Evolutionary conservation across 2,113 vertebrate species (phyloP).

Genomic region (Percina caprodes): DNA sequence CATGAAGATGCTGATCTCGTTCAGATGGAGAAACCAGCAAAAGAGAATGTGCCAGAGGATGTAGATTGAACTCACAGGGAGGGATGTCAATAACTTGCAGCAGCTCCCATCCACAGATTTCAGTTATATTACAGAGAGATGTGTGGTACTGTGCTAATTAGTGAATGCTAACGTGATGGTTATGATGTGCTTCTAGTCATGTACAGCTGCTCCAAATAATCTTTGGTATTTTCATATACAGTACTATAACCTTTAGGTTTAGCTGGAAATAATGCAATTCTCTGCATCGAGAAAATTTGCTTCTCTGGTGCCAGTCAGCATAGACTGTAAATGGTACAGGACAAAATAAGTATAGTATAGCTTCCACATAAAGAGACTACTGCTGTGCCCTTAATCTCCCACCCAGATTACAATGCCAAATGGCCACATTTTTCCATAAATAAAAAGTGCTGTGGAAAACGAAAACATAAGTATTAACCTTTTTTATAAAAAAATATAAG

Average conservation of each 20-base stretch:
- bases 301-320: not conserved
- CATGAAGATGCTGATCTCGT: constrained; percentile 77
- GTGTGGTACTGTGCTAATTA: not conserved
- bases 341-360: not conserved
- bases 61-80: constrained; percentile 47
- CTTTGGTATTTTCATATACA: not conserved
- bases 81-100: constrained; percentile 59
- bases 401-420: too few species aligned
- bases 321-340: not conserved
- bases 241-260: not conserved
- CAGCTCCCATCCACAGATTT: constrained; percentile 12
- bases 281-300: not conserved
- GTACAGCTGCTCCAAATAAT: not conserved
- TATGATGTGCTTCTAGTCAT: not conserved
- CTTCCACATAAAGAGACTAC: constrained; percentile 1
- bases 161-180: not conserved
- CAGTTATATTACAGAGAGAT: not conserved
- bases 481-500: too few species aligned
- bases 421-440: too few species aligned
- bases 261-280: not conserved
- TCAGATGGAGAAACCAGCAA: constrained; percentile 61
- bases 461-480: too few species aligned
- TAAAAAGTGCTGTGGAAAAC: too few species aligned
- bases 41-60: constrained; percentile 51
- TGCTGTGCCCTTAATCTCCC: not conserved